These are phyloP conservation scores for Copidosoma aretas DNA, from an alignment of 2,888 invertebrate genomes.

Conservation along the genomic window DNA sequence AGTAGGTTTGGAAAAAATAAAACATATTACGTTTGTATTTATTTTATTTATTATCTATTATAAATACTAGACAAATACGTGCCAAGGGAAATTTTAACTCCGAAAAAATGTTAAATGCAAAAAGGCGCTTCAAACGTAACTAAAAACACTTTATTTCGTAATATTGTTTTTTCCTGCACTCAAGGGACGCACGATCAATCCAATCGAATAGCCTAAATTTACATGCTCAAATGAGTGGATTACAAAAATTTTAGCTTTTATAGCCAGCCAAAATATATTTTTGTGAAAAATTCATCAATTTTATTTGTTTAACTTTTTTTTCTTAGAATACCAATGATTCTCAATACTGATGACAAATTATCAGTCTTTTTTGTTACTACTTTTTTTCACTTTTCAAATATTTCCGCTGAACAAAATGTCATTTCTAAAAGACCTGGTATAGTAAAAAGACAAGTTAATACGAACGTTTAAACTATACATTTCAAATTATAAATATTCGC, in stretches of 20 bases:
- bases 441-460: too few relatives aligned
- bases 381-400: conserved; percentile 41
- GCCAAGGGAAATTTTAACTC: conserved; percentile 58
- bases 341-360: conserved; percentile 57
- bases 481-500: conserved; percentile 29
- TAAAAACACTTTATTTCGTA: conserved; percentile 34
- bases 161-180: neutral
- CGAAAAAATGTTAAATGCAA: conserved; percentile 50
- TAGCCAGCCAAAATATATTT: conserved; percentile 49
- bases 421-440: too few relatives aligned
- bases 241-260: conserved; percentile 39
- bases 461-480: too few relatives aligned
- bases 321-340: conserved; percentile 54
- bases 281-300: conserved; percentile 48
- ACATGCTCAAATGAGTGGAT: conserved; percentile 29
- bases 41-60: conserved; percentile 51
- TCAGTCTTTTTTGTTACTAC: conserved; percentile 53
- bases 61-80: conserved; percentile 60
- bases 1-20: neutral
- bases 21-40: conserved; percentile 38
- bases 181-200: too few relatives aligned
- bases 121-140: conserved; percentile 42
- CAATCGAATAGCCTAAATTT: too few relatives aligned
- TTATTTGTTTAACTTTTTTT: conserved; percentile 32
- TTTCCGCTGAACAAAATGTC: too few relatives aligned